phyloP scores from a whole-genome alignment of 1,140 invertebrate genomes.

The Neodiprion fabricii region DNA sequence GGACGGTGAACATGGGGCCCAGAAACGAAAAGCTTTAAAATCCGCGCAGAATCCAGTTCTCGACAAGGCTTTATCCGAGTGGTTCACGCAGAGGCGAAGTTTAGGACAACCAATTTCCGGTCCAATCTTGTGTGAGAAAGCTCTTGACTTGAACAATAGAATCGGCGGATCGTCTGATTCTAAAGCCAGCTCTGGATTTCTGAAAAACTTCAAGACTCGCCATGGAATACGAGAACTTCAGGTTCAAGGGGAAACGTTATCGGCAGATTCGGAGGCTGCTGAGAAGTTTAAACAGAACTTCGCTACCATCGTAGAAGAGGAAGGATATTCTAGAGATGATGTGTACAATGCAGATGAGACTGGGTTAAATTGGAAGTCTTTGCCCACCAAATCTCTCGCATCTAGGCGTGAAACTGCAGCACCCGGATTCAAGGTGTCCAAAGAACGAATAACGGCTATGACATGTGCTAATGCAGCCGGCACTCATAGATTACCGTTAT shows the following conservation, averaged over 20 bases:
- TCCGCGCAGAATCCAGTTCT: not conserved
- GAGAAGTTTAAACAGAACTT: constrained; percentile 10
- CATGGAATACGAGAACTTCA: constrained; percentile 26
- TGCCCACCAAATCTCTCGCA: constrained; percentile 32
- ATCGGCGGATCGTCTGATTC: too few species aligned
- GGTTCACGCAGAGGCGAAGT: constrained; percentile 6
- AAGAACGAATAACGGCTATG: constrained; percentile 48
- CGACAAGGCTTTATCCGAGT: constrained; percentile 1
- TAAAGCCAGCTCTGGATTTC: too few species aligned
- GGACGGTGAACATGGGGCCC: constrained; percentile 19
- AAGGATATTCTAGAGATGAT: constrained; percentile 23
- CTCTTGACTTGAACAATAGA: too few species aligned
- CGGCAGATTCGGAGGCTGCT: constrained; percentile 19
- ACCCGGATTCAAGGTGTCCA: constrained; percentile 31
- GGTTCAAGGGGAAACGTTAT: constrained; percentile 21
- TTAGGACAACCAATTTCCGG: not conserved
- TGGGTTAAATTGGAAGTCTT: constrained; percentile 33
- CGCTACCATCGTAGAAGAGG: not conserved
- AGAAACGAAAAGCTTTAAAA: constrained; percentile 11
- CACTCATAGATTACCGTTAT: constrained; percentile 33
- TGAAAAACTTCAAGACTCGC: not conserved
- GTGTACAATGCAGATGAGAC: constrained; percentile 43
- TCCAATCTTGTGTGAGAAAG: too few species aligned
- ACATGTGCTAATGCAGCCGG: constrained; percentile 37
- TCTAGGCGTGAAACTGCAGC: constrained; percentile 25